Conservation (phyloP, 2,113 vertebrate species). For the Scomber scombrus region DNA sequence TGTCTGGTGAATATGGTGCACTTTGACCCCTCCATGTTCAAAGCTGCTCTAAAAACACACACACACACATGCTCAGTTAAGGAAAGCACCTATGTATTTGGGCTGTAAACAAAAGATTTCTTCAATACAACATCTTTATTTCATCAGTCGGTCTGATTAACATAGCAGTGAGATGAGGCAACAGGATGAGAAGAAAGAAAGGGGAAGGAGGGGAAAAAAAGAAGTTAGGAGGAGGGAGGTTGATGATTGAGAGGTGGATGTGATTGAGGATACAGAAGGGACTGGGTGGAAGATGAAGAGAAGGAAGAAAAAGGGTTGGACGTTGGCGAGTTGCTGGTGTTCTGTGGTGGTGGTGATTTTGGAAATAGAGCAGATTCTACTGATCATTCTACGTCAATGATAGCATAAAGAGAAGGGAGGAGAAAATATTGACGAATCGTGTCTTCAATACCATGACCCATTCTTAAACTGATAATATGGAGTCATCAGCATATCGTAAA, state of each 20-base stretch:
- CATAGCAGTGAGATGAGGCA: slow-evolving; percentile 21
- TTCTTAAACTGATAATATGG: no score
- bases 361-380: no score
- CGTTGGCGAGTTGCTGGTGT: no score
- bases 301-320: not conserved
- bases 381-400: no score
- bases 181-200: not conserved
- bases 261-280: not conserved
- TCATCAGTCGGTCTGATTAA: slow-evolving; percentile 30
- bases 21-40: slow-evolving; percentile 59
- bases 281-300: not conserved
- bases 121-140: not conserved
- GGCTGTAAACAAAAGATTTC: slow-evolving; percentile 26
- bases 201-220: not conserved
- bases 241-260: not conserved
- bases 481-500: no score
- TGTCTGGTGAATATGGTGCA: slow-evolving; percentile 52
- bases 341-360: no score
- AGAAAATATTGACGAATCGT: no score
- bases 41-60: not conserved
- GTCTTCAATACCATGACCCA: no score
- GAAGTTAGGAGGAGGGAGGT: not conserved
- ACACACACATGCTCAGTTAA: slow-evolving; percentile 10
- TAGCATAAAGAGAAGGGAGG: no score
- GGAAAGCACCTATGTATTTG: not conserved